These are phyloP conservation scores for Bufo gargarizans DNA, from an alignment of 2,113 vertebrate species.

Conservation along the genomic window DNA sequence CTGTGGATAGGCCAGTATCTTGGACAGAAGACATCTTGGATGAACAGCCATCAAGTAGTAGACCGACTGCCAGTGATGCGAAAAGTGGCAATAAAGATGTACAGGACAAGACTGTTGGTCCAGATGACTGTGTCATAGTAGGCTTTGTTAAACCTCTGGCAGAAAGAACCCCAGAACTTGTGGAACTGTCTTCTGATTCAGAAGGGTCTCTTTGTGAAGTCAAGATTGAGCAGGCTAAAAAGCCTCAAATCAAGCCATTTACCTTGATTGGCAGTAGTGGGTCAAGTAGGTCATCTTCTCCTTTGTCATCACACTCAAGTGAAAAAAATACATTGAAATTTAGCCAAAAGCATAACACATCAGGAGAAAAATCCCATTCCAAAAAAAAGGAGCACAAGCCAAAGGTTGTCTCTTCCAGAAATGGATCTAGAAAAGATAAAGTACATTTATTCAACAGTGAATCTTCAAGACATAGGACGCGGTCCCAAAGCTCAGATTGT, in stretches of 20 bases:
- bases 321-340: conserved; percentile 61
- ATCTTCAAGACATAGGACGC: conserved; percentile 48
- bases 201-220: conserved; percentile 77
- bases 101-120: conserved; percentile 67
- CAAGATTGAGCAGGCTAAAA: conserved; percentile 66
- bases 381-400: conserved; percentile 59
- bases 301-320: conserved; percentile 64
- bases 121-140: conserved; percentile 86
- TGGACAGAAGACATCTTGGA: conserved; percentile 80
- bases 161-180: conserved; percentile 92
- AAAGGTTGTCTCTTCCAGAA: conserved; percentile 49
- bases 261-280: conserved; percentile 72
- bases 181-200: conserved; percentile 88
- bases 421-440: conserved; percentile 57
- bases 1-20: conserved; percentile 74
- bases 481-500: conserved; percentile 70
- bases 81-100: conserved; percentile 60
- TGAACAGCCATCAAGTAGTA: conserved; percentile 71
- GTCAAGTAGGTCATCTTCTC: conserved; percentile 64
- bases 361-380: conserved; percentile 32
- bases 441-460: neutral
- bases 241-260: conserved; percentile 74
- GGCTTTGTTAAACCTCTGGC: conserved; percentile 86
- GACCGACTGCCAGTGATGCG: conserved; percentile 55
- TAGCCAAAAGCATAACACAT: conserved; percentile 60